These are phyloP conservation scores for Drosophila nebulosa DNA, from an alignment of 1,140 invertebrate genomes.

Conservation along the genomic window DNA sequence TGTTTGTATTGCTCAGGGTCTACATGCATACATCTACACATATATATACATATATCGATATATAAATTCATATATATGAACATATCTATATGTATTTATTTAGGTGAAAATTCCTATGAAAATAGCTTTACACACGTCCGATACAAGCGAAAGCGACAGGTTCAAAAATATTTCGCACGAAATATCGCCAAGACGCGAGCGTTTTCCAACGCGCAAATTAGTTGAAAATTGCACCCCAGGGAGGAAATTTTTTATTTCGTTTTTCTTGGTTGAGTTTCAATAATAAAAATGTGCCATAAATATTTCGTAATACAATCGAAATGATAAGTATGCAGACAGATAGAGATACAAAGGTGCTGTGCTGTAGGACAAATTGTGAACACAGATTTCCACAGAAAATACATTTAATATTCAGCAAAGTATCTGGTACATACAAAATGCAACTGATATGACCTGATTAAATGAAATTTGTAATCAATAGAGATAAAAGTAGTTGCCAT, in stretches of 20 bases:
- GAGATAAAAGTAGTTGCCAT: no score
- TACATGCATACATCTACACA: neutral
- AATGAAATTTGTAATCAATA: neutral
- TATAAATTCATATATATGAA: constrained; percentile 11
- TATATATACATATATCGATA: neutral
- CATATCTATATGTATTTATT: constrained; percentile 36
- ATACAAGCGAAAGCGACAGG: constrained; percentile 43
- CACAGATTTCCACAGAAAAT: neutral
- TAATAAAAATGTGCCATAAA: constrained; percentile 1
- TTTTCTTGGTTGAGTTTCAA: constrained; percentile 12
- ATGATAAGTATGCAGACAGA: neutral
- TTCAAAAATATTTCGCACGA: constrained; percentile 51
- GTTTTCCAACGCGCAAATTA: constrained; percentile 34
- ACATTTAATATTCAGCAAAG: neutral
- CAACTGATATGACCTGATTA: neutral
- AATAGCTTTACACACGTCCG: constrained; percentile 43
- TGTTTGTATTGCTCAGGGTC: constrained; percentile 7
- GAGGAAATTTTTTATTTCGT: constrained; percentile 9
- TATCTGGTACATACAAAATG: neutral
- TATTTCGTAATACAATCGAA: neutral
- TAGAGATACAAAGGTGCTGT: neutral
- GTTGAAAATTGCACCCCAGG: constrained; percentile 49
- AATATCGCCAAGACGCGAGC: constrained; percentile 16
- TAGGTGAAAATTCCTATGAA: constrained; percentile 66
- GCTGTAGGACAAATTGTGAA: neutral